Conservation (phyloP, 2,888 invertebrate genomes). For the Lepetodrilus schrolli region DNA sequence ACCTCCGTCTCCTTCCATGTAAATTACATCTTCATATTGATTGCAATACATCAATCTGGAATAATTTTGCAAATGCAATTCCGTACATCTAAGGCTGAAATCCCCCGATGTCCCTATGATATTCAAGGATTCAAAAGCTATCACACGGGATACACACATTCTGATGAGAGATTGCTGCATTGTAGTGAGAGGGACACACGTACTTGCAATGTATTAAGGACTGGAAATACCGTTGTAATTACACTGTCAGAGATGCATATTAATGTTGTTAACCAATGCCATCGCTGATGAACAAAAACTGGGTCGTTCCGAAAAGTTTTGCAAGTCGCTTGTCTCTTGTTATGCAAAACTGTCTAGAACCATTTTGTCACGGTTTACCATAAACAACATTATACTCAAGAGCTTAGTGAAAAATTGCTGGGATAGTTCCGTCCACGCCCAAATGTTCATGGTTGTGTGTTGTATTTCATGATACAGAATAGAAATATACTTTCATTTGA, state of each 20-base stretch:
- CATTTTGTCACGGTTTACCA: too few relatives aligned
- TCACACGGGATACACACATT: not conserved
- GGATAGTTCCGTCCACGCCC: too few relatives aligned
- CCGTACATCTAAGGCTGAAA: conserved; percentile 2
- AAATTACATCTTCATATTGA: not conserved
- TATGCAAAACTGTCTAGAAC: too few relatives aligned
- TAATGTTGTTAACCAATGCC: too few relatives aligned
- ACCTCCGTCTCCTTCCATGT: not conserved
- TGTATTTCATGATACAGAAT: too few relatives aligned
- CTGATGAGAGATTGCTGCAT: not conserved
- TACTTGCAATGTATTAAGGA: not conserved
- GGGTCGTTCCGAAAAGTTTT: too few relatives aligned
- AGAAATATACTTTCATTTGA: too few relatives aligned
- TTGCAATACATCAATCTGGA: conserved; percentile 10
- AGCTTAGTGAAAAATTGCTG: too few relatives aligned
- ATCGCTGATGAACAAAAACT: too few relatives aligned
- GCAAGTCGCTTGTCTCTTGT: too few relatives aligned
- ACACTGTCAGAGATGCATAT: not conserved
- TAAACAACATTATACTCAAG: too few relatives aligned
- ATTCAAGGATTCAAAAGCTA: conserved; percentile 1
- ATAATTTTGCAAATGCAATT: conserved; percentile 26
- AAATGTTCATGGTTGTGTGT: too few relatives aligned
- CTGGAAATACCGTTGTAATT: not conserved
- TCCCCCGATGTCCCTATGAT: not conserved
- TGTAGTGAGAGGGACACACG: not conserved